A percentile compares a stretch with the other conserved stretches of the same genome.
phyloP scores from a whole-genome alignment of 2,113 vertebrate species.

The Strix uralensis region DNA sequence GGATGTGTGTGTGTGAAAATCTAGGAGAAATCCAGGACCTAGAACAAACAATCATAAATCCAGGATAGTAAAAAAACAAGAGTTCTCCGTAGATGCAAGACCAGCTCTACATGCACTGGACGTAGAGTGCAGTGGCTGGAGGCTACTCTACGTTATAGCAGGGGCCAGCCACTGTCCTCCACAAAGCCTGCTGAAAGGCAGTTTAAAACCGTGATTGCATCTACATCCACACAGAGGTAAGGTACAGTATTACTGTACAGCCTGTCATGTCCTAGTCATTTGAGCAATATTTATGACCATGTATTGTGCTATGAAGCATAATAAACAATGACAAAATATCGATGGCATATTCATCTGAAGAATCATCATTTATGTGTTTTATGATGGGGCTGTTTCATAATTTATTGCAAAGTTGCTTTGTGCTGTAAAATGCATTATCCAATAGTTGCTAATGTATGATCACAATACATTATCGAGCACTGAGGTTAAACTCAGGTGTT shows the following conservation, averaged over 20 bases:
- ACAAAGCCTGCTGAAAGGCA: neutral
- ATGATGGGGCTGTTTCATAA: neutral
- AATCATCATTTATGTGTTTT: neutral
- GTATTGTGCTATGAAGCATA: neutral
- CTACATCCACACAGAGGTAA: neutral
- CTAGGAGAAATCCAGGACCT: neutral
- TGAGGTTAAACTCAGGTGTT: neutral
- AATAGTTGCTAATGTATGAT: neutral
- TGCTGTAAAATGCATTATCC: neutral
- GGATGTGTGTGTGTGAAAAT: accelerated
- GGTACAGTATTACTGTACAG: neutral
- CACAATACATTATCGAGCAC: neutral
- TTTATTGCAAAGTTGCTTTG: neutral
- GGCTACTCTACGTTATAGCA: neutral
- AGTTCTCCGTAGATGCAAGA: neutral
- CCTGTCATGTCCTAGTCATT: neutral
- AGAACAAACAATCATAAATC: neutral
- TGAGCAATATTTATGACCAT: neutral
- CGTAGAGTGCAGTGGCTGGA: neutral
- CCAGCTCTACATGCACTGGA: neutral
- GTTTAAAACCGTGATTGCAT: neutral
- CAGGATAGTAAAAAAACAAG: neutral
- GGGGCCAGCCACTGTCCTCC: neutral
- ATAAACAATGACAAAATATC: neutral
- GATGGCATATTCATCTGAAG: neutral